Conservation (phyloP, 1,140 invertebrate genomes). For the Argopecten irradians region DNA sequence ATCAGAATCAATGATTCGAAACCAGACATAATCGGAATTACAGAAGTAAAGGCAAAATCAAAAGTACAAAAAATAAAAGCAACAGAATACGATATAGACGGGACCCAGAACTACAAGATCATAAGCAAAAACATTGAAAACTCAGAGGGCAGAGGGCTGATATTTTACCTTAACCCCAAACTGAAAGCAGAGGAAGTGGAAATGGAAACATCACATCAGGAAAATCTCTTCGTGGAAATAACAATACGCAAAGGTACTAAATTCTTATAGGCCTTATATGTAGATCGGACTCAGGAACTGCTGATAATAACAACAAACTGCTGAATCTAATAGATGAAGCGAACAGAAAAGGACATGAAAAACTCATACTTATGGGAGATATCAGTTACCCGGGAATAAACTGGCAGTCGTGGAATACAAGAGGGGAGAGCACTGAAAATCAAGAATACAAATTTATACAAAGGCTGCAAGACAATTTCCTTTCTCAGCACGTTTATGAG, state of each 20-base stretch:
- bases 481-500: slow-evolving; percentile 24
- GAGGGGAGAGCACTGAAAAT: neutral
- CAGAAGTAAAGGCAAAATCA: slow-evolving; percentile 31
- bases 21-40: slow-evolving; percentile 30
- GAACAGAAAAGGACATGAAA: neutral
- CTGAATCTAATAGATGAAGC: neutral
- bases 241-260: neutral
- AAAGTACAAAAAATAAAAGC: neutral
- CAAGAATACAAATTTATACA: slow-evolving; percentile 28
- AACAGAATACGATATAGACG: slow-evolving; percentile 28
- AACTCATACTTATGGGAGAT: slow-evolving; percentile 29
- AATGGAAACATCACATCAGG: neutral
- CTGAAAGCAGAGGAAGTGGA: neutral
- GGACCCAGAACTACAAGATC: neutral
- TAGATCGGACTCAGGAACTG: slow-evolving; percentile 29
- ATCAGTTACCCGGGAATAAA: slow-evolving; percentile 24
- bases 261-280: neutral
- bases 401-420: neutral
- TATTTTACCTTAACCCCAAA: neutral
- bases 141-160: neutral
- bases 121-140: slow-evolving; percentile 26
- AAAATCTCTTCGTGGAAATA: neutral
- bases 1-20: neutral
- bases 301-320: neutral
- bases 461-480: slow-evolving; percentile 21